phyloP scores from a whole-genome alignment of 2,797 vertebrate genomes.

The Pangasius mekongensis region DNA sequence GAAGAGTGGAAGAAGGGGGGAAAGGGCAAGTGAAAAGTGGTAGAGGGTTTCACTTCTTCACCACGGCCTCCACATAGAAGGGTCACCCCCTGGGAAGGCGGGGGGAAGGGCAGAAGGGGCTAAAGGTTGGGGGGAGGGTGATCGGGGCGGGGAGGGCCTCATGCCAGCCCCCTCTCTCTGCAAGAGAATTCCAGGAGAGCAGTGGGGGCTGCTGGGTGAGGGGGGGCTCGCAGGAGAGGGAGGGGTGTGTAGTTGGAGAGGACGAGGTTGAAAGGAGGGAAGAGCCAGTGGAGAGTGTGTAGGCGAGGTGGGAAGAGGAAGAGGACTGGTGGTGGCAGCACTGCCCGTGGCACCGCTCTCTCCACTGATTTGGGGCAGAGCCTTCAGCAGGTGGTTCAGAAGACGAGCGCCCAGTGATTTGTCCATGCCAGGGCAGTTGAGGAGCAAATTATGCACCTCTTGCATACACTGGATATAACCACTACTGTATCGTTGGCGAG shows the following conservation, averaged over 20 bases:
- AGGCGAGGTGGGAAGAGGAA: constrained; percentile 50
- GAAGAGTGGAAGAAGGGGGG: constrained; percentile 46
- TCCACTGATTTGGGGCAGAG: constrained; percentile 61
- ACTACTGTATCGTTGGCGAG: constrained; percentile 66
- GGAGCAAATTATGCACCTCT: constrained; percentile 69
- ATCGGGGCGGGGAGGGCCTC: constrained; percentile 43
- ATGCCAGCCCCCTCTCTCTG: constrained; percentile 37
- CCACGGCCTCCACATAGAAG: constrained; percentile 71
- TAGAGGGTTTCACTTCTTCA: constrained; percentile 55
- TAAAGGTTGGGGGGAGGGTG: constrained; percentile 49
- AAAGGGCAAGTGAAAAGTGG: constrained; percentile 37
- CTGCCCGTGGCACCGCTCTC: constrained; percentile 31
- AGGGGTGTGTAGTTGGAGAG: constrained; percentile 44
- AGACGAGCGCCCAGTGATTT: constrained; percentile 65
- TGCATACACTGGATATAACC: constrained; percentile 72
- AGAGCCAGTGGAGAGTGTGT: constrained; percentile 49
- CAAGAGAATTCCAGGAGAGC: constrained; percentile 40
- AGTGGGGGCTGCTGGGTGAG: constrained; percentile 49
- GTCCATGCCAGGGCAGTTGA: constrained; percentile 68
- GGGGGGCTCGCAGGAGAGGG: constrained; percentile 40
- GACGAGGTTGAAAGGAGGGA: constrained; percentile 40
- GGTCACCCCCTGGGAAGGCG: constrained; percentile 59
- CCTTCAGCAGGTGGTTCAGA: constrained; percentile 68
- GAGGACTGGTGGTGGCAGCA: constrained; percentile 31
- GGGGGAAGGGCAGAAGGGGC: constrained; percentile 51